These are phyloP conservation scores for Echinometra lucunter DNA, from an alignment of 53 echinoderm and acorn worm species.

Conservation along the genomic window DNA sequence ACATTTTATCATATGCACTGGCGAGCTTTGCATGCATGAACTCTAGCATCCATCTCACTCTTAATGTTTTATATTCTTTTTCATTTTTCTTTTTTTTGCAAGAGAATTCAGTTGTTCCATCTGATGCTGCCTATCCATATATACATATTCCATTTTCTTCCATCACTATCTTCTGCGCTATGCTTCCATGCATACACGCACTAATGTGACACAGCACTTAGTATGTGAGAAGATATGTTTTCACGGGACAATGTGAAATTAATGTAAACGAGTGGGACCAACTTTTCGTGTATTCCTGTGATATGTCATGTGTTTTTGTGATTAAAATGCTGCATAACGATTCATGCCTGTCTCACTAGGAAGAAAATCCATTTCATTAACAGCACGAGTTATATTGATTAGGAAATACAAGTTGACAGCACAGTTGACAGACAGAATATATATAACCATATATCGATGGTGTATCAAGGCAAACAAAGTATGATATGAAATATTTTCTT, in stretches of 20 bases:
- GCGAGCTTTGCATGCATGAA: constrained; percentile 40
- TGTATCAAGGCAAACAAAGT: too few species aligned
- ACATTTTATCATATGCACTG: background rate
- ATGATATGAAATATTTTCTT: too few species aligned
- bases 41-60: constrained; percentile 54
- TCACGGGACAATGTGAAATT: background rate
- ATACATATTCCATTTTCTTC: background rate
- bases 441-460: too few species aligned
- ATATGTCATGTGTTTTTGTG: constrained; percentile 3
- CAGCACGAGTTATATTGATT: too few species aligned
- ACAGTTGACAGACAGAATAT: too few species aligned
- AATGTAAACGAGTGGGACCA: background rate
- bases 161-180: background rate
- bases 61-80: background rate
- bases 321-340: background rate
- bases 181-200: background rate
- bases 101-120: background rate
- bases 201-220: background rate
- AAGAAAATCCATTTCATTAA: background rate
- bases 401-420: too few species aligned
- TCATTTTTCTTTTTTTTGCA: background rate
- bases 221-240: background rate
- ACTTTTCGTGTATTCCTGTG: background rate
- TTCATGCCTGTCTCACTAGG: background rate
- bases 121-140: background rate